Base-by-base conservation (phyloP, 2,113 vertebrate genomes). In the Eleginops maclovinus region DNA sequence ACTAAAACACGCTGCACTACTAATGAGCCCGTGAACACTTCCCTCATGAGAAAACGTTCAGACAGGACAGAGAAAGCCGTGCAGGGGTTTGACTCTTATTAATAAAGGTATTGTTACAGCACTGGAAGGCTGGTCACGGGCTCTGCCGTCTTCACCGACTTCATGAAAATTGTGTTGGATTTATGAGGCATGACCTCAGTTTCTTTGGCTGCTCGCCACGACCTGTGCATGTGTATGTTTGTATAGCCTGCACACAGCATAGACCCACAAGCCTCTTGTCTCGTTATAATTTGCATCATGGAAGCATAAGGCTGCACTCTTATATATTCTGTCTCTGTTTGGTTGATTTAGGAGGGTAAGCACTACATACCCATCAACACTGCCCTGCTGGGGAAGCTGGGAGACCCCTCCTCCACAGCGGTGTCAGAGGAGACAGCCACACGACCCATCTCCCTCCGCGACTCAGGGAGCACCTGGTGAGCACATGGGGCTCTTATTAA, bases 351-450 rank as follows among this genome's bases (percentile, higher is more conserved):
- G 97, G 97, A 97, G 81, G 97, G 97, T 4, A 98, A 98, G 86
- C 96, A 98, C 84, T 98, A 98, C 53, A 98, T 98, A 77, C 97
- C 97, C 44, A 93, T 98, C 90, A 97, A 97, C 92, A 97, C 96
- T n/a, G 94, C 94, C 24, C 76, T 97, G 88, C 91, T 95, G 80
- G 89, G 85, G 17, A 93, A 95, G 61, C 93, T 93, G 71, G 94
- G 95, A 47, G 67, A 95, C 43, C 89, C 88, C 36, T 67, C 93
- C 64, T 92, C 91, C 72, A 51, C 90, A 11, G 83, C 83, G 59
- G 88, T 75, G 0, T 86, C 90, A 50, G 95, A 96, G 75, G 95
- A 96, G 68, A 94, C 85, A 3, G 11, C 92, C 77, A 93, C 54
- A 64, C 90, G 87, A 46, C 91, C 94, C 0, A 70, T 87, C n/a